phyloP scores from a whole-genome alignment of 1,140 invertebrate species.

The Drosophila tropicalis region DNA sequence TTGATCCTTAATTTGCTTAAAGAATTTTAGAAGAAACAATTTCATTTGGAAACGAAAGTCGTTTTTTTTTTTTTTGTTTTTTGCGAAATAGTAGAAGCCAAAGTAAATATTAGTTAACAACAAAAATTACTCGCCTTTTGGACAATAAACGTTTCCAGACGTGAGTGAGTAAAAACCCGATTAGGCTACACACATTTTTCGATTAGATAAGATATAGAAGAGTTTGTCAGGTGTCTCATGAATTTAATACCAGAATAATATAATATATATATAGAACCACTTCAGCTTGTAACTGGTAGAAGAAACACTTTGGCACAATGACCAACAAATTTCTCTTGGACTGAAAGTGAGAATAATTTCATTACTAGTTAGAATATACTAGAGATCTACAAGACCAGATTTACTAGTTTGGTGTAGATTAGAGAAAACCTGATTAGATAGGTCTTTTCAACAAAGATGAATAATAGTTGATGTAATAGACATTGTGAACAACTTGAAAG shows the following conservation, averaged over 20 bases:
- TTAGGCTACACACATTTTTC: constrained; percentile 3
- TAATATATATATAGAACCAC: neutral
- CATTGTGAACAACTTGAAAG: no score
- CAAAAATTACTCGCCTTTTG: constrained; percentile 14
- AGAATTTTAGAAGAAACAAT: neutral
- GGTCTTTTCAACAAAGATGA: no score
- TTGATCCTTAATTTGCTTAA: constrained; percentile 12
- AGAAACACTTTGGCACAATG: neutral
- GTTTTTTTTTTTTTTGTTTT: neutral
- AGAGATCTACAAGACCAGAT: no score
- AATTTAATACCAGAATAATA: neutral
- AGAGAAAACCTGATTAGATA: no score
- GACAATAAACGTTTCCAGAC: constrained; percentile 31
- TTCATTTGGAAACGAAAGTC: neutral
- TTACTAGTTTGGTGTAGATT: no score
- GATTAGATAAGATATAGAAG: constrained; percentile 63
- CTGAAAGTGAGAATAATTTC: neutral
- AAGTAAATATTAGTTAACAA: constrained; percentile 37
- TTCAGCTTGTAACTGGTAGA: neutral
- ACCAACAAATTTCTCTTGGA: neutral
- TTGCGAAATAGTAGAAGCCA: constrained; percentile 28
- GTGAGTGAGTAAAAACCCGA: constrained; percentile 31
- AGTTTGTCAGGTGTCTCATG: constrained; percentile 3
- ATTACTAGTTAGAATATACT: neutral
- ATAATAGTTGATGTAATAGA: no score